Percentiles rank a stretch among this genome's conserved stretches.
These are phyloP conservation scores for Mamestra configurata DNA, from an alignment of 1,140 invertebrate genomes.

Conservation along the genomic window DNA sequence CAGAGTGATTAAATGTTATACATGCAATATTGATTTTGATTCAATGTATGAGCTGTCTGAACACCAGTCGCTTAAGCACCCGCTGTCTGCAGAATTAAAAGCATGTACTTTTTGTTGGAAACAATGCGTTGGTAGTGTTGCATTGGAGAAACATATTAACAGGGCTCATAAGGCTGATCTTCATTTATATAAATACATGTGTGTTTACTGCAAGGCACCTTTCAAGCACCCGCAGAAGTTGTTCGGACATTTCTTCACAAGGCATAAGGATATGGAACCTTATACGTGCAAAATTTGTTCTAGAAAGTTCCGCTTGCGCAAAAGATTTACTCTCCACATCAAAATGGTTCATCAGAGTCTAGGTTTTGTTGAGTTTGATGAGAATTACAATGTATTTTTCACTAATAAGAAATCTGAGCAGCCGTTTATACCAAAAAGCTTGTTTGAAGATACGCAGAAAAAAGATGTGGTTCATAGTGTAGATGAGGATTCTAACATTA, in stretches of 20 bases:
- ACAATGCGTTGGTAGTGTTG: conserved; percentile 66
- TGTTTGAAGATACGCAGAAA: conserved; percentile 17
- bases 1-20: conserved; percentile 63
- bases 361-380: conserved; percentile 80
- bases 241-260: conserved; percentile 75
- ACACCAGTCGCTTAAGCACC: conserved; percentile 65
- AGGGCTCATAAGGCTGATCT: conserved; percentile 63
- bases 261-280: conserved; percentile 73
- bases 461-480: neutral
- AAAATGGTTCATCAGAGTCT: conserved; percentile 74
- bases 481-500: conserved; percentile 21
- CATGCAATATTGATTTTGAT: conserved; percentile 61
- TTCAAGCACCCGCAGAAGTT: conserved; percentile 78
- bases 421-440: conserved; percentile 60
- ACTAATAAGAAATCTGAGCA: conserved; percentile 70
- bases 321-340: conserved; percentile 78
- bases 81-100: conserved; percentile 53
- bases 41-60: conserved; percentile 60
- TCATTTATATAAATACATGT: conserved; percentile 77
- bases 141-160: conserved; percentile 74
- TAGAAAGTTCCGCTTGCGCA: conserved; percentile 71
- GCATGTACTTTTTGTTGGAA: conserved; percentile 71
- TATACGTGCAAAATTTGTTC: conserved; percentile 80
- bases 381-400: conserved; percentile 78
- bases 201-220: conserved; percentile 67